Conservation (phyloP, 2,113 vertebrate genomes). For the Oryzias javanicus region DNA sequence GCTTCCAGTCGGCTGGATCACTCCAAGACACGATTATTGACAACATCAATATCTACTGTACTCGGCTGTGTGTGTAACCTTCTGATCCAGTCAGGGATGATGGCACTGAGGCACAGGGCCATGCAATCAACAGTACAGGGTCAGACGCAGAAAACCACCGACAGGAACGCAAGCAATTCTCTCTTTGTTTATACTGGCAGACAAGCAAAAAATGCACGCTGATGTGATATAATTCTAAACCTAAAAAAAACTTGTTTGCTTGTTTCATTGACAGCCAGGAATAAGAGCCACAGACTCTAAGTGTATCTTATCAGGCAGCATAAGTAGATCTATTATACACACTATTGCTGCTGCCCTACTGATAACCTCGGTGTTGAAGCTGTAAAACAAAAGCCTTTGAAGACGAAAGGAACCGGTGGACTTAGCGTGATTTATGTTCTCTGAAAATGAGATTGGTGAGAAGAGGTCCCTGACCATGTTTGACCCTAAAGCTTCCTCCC, state of each 20-base stretch:
- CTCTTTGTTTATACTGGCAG: conserved; percentile 56
- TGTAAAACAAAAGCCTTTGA: conserved; percentile 74
- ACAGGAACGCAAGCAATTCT: conserved; percentile 68
- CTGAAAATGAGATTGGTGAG: conserved; percentile 60
- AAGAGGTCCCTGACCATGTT: conserved; percentile 55
- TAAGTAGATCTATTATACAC: conserved; percentile 68
- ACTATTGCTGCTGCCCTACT: conserved; percentile 66
- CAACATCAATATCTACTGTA: conserved; percentile 70
- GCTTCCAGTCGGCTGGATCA: conserved; percentile 73
- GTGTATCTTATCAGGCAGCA: conserved; percentile 61
- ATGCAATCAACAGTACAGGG: conserved; percentile 65
- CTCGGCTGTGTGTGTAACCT: conserved; percentile 52
- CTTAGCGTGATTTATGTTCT: conserved; percentile 69
- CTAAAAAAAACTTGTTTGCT: conserved; percentile 43
- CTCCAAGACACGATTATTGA: conserved; percentile 70
- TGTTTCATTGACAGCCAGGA: conserved; percentile 55
- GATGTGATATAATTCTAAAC: conserved; percentile 53
- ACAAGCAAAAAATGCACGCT: conserved; percentile 38
- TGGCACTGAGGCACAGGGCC: conserved; percentile 37
- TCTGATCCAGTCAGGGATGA: conserved; percentile 55
- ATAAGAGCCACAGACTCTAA: conserved; percentile 34
- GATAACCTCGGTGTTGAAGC: conserved; percentile 69
- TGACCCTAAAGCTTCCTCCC: conserved; percentile 70
- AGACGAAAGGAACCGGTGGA: conserved; percentile 60
- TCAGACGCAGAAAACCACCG: conserved; percentile 56